These are phyloP conservation scores for Meloidogyne hapla DNA, from an alignment of 1,140 invertebrate species.

Conservation along the genomic window DNA sequence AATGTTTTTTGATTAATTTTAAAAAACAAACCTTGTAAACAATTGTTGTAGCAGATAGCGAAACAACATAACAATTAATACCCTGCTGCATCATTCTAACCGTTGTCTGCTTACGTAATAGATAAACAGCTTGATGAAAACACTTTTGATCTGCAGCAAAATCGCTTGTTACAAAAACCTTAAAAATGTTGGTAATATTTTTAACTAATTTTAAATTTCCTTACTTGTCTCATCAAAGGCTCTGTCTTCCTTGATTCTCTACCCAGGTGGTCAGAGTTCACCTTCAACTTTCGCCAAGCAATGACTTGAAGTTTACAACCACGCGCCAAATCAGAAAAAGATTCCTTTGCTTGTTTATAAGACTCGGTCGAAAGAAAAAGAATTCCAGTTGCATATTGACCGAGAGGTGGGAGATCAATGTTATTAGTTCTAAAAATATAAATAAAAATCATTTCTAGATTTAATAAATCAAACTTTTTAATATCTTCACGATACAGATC, in stretches of 20 bases:
- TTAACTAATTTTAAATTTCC: background rate
- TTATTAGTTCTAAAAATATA: slow-evolving; percentile 67
- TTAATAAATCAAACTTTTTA: slow-evolving; percentile 69
- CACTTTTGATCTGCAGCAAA: slow-evolving; percentile 67
- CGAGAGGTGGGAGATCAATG: slow-evolving; percentile 79
- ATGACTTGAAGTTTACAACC: slow-evolving; percentile 74
- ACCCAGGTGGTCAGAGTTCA: slow-evolving; percentile 80
- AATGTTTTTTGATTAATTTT: background rate
- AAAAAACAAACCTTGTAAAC: slow-evolving; percentile 78
- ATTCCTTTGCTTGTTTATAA: slow-evolving; percentile 76
- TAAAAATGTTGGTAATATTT: slow-evolving; percentile 14
- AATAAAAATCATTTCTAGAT: background rate
- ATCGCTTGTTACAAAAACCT: slow-evolving; percentile 74
- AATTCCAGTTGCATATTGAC: slow-evolving; percentile 91
- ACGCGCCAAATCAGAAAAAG: slow-evolving; percentile 78
- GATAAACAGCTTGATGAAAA: slow-evolving; percentile 77
- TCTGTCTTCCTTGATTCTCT: slow-evolving; percentile 86
- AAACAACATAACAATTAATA: slow-evolving; percentile 91
- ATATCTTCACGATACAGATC: slow-evolving; percentile 81
- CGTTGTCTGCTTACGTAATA: slow-evolving; percentile 85
- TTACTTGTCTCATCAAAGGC: slow-evolving; percentile 83
- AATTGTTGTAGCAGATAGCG: slow-evolving; percentile 81
- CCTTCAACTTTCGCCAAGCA: slow-evolving; percentile 87
- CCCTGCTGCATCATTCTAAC: slow-evolving; percentile 79
- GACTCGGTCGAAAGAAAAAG: slow-evolving; percentile 84